Evolutionary conservation across 2,888 invertebrate species (phyloP).

Genomic region (Drosophila diplacantha): DNA sequence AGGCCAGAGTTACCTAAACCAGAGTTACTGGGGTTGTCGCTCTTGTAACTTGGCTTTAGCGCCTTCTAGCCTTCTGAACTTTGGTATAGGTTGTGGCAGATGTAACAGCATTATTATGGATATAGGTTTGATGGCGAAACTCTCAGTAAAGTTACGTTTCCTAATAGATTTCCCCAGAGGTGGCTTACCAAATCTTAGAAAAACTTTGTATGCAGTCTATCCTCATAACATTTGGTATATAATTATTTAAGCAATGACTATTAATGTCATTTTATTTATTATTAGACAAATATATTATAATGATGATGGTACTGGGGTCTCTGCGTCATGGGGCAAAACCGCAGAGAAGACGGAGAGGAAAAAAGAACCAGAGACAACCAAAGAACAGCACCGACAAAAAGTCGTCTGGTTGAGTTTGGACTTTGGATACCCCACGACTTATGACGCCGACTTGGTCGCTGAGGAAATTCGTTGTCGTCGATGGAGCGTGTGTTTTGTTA

Average conservation of each 20-base stretch:
- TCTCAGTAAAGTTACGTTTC: not conserved
- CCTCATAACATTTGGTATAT: too few relatives aligned
- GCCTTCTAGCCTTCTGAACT: not conserved
- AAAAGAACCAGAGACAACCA: conserved; percentile 3
- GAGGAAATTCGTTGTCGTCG: conserved; percentile 14
- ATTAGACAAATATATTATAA: not conserved
- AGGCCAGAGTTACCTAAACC: not conserved
- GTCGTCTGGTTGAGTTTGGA: conserved; percentile 52
- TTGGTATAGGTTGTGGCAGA: not conserved
- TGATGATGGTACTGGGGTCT: not conserved
- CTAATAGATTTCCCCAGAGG: not conserved
- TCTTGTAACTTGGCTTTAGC: conserved; percentile 1
- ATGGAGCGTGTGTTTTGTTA: conserved; percentile 32
- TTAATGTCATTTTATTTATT: not conserved
- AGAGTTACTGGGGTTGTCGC: not conserved
- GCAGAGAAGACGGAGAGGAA: conserved; percentile 13
- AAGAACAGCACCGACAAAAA: conserved; percentile 17
- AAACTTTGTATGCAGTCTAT: not conserved
- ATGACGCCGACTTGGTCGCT: conserved; percentile 39
- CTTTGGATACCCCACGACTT: conserved; percentile 54
- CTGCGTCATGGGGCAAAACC: conserved; percentile 26
- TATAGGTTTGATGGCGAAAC: not conserved
- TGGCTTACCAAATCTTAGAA: not conserved
- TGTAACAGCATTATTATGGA: not conserved
- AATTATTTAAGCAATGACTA: too few relatives aligned